These are phyloP conservation scores for Gibbula magus DNA, from an alignment of 2,888 invertebrate genomes.

Conservation along the genomic window DNA sequence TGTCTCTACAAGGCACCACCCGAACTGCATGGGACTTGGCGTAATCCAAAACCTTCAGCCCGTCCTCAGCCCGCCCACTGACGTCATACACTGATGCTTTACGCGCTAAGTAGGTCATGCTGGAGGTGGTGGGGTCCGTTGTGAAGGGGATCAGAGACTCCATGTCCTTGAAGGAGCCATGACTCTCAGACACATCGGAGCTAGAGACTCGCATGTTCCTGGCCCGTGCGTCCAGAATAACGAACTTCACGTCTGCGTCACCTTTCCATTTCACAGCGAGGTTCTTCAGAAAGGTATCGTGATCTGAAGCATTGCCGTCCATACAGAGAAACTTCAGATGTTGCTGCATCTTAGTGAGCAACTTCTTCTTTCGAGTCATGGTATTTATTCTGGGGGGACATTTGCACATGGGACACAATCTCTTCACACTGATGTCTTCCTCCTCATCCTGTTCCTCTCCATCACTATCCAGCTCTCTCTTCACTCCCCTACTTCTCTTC, in stretches of 20 bases:
- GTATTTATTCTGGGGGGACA: not conserved
- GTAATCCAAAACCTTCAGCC: not conserved
- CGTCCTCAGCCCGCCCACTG: not conserved
- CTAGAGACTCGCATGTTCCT: not conserved
- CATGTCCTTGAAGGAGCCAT: not conserved
- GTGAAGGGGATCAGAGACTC: not conserved
- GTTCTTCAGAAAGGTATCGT: not conserved
- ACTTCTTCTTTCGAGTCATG: not conserved
- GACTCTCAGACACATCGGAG: not conserved
- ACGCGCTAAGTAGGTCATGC: not conserved
- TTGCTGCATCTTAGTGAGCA: not conserved
- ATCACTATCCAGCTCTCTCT: not conserved
- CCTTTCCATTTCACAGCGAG: not conserved
- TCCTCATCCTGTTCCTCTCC: not conserved
- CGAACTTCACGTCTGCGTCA: not conserved
- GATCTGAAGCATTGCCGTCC: not conserved
- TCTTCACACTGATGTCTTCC: no score
- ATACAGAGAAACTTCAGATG: conserved; percentile 2
- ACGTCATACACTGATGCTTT: not conserved
- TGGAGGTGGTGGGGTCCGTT: not conserved
- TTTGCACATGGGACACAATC: not conserved
- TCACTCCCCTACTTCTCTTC: not conserved
- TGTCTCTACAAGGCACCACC: not conserved
- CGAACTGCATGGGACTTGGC: not conserved
- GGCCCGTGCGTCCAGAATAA: not conserved